Conservation (phyloP, 2,113 vertebrate genomes). For the Tinamus guttatus region DNA sequence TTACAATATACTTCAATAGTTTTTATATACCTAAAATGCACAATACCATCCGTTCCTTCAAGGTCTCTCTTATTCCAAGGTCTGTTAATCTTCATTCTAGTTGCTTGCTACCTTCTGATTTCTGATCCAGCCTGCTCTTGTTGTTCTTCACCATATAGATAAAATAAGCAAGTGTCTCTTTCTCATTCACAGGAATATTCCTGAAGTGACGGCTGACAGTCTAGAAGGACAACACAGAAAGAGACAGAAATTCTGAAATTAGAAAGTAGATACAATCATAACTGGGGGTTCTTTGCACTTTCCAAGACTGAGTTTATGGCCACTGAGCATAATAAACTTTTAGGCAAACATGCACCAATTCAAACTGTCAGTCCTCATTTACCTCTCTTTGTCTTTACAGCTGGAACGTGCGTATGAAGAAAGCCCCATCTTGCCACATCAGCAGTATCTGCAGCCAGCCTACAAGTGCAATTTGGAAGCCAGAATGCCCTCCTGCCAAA, state of each 20-base stretch:
- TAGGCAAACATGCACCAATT: constrained; percentile 23
- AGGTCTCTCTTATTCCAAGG: not conserved
- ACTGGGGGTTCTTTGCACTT: not conserved
- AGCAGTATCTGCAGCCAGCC: constrained; percentile 62
- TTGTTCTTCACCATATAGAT: constrained; percentile 99
- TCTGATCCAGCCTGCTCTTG: constrained; percentile 97
- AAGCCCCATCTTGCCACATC: not conserved
- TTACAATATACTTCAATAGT: constrained; percentile 74
- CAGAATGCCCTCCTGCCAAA: constrained; percentile 58
- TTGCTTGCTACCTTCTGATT: constrained; percentile 89
- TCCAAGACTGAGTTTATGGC: not conserved
- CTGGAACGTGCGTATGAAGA: constrained; percentile 32
- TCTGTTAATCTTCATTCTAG: constrained; percentile 81
- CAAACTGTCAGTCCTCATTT: constrained; percentile 41
- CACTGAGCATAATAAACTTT: not conserved
- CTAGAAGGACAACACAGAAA: constrained; percentile 71
- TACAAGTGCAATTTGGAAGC: constrained; percentile 56
- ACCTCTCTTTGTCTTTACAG: constrained; percentile 44
- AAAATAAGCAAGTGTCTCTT: constrained; percentile 97
- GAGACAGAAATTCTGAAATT: constrained; percentile 25
- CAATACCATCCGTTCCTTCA: constrained; percentile 59
- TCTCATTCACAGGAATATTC: constrained; percentile 98
- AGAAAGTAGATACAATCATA: constrained; percentile 17
- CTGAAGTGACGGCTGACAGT: constrained; percentile 98
- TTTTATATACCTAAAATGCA: constrained; percentile 62